phyloP scores from a whole-genome alignment of 1,140 invertebrate species.

The Apis cerana region DNA sequence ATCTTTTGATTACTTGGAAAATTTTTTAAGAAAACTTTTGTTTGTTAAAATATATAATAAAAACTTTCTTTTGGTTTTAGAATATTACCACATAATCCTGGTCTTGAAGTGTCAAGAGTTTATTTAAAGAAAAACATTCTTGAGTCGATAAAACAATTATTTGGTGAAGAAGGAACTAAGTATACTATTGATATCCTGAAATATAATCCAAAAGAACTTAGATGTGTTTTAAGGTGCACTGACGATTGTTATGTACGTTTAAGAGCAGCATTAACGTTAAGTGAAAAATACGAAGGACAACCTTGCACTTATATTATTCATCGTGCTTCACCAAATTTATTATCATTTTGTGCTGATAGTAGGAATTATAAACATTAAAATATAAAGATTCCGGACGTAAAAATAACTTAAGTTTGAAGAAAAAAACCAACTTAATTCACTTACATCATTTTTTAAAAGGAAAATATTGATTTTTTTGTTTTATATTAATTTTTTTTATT shows the following conservation, averaged over 20 bases:
- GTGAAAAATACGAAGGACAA: slow-evolving; percentile 80
- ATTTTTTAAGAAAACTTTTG: not conserved
- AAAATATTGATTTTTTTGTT: not conserved
- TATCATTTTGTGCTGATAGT: slow-evolving; percentile 73
- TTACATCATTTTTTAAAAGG: not conserved
- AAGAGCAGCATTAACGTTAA: slow-evolving; percentile 82
- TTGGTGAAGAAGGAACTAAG: slow-evolving; percentile 83
- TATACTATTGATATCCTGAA: slow-evolving; percentile 83
- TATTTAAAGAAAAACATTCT: slow-evolving; percentile 84
- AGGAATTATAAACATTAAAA: slow-evolving; percentile 72
- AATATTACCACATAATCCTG: slow-evolving; percentile 75
- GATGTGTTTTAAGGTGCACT: slow-evolving; percentile 83
- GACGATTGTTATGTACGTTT: slow-evolving; percentile 82
- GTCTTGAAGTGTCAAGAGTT: slow-evolving; percentile 75
- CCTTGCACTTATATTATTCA: slow-evolving; percentile 82
- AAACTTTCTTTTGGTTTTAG: slow-evolving; percentile 78
- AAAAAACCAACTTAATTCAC: not conserved
- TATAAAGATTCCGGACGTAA: not conserved
- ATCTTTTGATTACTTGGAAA: not conserved
- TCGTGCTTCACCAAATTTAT: slow-evolving; percentile 80
- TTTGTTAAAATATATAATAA: too few relatives aligned
- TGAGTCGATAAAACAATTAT: slow-evolving; percentile 80
- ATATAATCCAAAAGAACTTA: slow-evolving; percentile 77
- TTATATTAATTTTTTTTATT: slow-evolving; percentile 1
- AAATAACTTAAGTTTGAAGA: not conserved